These are phyloP conservation scores for Ceratoteleas bidentatus DNA, from an alignment of 1,140 invertebrate genomes.

Conservation along the genomic window DNA sequence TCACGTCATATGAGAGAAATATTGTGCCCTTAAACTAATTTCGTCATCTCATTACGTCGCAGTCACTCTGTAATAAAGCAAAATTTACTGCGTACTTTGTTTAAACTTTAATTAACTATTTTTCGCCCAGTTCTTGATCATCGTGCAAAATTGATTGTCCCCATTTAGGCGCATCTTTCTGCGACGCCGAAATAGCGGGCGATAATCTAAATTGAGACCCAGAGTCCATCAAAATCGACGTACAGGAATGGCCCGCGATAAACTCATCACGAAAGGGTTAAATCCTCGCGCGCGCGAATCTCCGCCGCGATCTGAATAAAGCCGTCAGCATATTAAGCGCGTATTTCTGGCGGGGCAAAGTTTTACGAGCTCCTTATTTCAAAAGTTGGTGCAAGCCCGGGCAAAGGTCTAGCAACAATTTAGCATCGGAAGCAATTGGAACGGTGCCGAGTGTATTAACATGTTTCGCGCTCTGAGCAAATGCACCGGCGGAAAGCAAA, in stretches of 20 bases:
- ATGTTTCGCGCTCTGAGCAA: conserved; percentile 44
- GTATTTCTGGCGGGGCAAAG: conserved; percentile 36
- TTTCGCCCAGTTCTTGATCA: too few species aligned
- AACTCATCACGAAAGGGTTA: conserved; percentile 31
- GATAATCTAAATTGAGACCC: conserved; percentile 2
- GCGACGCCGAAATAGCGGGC: neutral
- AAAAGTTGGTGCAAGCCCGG: conserved; percentile 38
- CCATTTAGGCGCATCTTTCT: too few species aligned
- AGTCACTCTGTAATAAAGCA: too few species aligned
- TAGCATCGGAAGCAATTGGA: conserved; percentile 59
- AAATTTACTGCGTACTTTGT: too few species aligned
- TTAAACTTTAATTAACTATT: too few species aligned
- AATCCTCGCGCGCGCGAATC: conserved; percentile 36
- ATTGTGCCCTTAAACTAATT: too few species aligned
- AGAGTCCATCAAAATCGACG: too few species aligned
- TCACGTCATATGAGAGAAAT: too few species aligned
- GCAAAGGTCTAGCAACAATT: conserved; percentile 54
- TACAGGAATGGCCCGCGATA: too few species aligned
- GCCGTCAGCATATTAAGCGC: conserved; percentile 46
- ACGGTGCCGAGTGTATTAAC: conserved; percentile 52
- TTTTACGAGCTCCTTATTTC: conserved; percentile 56
- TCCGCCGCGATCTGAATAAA: conserved; percentile 41
- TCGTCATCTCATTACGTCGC: too few species aligned
- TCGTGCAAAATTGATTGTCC: too few species aligned
- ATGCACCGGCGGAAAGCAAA: neutral